phyloP scores from a whole-genome alignment of 92 coral and sea anemone genomes.

The Parazoanthus swiftii region DNA sequence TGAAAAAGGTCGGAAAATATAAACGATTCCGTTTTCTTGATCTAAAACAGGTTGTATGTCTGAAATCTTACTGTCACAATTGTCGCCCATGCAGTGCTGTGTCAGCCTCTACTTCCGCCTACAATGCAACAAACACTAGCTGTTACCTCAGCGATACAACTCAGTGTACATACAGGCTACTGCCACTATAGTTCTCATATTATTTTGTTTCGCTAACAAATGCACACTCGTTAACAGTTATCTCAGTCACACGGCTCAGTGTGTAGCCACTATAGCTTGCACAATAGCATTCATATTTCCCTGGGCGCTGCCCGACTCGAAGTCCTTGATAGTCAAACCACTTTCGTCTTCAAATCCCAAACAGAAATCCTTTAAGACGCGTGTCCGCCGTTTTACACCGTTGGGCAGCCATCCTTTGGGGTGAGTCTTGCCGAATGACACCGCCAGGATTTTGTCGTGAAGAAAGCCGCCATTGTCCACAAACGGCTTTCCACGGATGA shows the following conservation, averaged over 20 bases:
- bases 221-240: neutral
- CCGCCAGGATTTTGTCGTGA: conserved; percentile 73
- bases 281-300: conserved; percentile 71
- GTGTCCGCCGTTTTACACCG: conserved; percentile 48
- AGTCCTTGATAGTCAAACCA: conserved; percentile 46
- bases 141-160: too few relatives aligned
- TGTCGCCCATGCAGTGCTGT: too few relatives aligned
- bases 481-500: conserved; percentile 60
- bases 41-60: too few relatives aligned
- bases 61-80: too few relatives aligned
- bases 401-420: conserved; percentile 80
- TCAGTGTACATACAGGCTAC: too few relatives aligned
- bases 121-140: too few relatives aligned
- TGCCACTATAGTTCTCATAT: too few relatives aligned
- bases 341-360: conserved; percentile 64
- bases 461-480: conserved; percentile 63
- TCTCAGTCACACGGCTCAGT: neutral
- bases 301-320: conserved; percentile 40
- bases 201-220: neutral
- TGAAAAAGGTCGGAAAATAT: too few relatives aligned
- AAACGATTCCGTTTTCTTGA: too few relatives aligned
- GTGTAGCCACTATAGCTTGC: conserved; percentile 68
- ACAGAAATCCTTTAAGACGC: conserved; percentile 60
- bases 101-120: too few relatives aligned
- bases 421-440: conserved; percentile 75